Base-by-base conservation (phyloP, 1,140 invertebrate species). In the Lethocerus indicus region DNA sequence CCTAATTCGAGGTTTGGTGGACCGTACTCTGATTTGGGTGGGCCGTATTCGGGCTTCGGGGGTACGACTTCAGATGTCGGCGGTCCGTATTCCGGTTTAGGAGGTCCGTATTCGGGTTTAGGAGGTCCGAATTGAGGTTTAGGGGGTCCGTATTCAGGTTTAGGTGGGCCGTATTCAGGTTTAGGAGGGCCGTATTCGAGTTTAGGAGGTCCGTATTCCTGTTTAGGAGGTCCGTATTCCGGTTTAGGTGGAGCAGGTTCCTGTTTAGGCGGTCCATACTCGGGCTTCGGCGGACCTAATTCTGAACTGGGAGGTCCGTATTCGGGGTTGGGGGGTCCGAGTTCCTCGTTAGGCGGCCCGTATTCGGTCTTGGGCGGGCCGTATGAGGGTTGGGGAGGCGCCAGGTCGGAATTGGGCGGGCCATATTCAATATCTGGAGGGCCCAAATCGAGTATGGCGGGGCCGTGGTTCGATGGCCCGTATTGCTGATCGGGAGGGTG, bases 181-280 rank as follows among this genome's bases (percentile, higher is more conserved):
- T 48, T 48, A 1, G 54, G 54, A 20, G 47, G 47, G 3, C 50
- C 50, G 36, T 54, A 50, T 14, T 55, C 45, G 16, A 41, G 37
- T 49, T 47, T 47, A 7, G 54, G 54, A 12, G 50, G 50, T n/a
- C 50, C 53, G 42, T 49, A 52, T 6, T 55, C 21, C 21, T 35
- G 48, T 27, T 48, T 35, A 13, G 51, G 51, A 18, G 48, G 47
- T 13, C 39, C 39, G 32, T 41, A 49, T 2, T 49, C 47, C 20
- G 23, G 43, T 18, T 47, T 26, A 29, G 54, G 49, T 25, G 47
- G 54, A 3, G 39, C 47, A 32, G 47, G 46, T 36, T 54, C 42
- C 18, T 13, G 32, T 29, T 45, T 44, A 23, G 52, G 52, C 25
- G 52, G 48, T 27, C 48, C 52, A 40, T 46, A 42, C 4, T 50